Base-by-base conservation (phyloP, 2,113 vertebrate genomes). In the Phalacrocorax carbo region DNA sequence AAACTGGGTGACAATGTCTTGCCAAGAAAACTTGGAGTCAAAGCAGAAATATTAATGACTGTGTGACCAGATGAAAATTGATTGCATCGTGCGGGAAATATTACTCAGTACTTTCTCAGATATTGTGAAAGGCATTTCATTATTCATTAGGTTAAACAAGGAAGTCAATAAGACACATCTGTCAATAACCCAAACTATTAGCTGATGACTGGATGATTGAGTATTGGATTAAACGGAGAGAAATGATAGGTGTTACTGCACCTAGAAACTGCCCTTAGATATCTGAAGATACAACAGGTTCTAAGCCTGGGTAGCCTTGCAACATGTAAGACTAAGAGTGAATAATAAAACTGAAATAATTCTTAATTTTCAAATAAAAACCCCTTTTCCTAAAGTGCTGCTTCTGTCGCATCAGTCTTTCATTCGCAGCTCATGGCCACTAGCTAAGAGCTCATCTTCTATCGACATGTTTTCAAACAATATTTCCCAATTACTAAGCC, bases 401-500 rank as follows among this genome's bases (percentile, higher is more conserved):
- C 14, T 85, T 85, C 87, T 86, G 58, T 27, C 58, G 32, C 34
- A 72, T 73, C 73, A 88, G 90, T 94, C 55, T 79, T 96, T 90
- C 55, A 71, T 46, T 91, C 12, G 1, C 66, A 69, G 62, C 34
- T 73, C 54, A 44, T 54, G 82, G 57, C 58, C 70, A 66, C 34
- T 54, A 76, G 70, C 75, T 94, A 96, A 95, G 66, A 91, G 75
- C 81, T 93, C 54, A 60, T 61, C 66, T 52, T 82, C 66, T 93
- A 94, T 90, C 4, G 78, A 88, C 90, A 93, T 46, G 66, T 96
- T 96, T 92, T 88, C 70, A 79, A 95, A 96, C 75, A 77, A 15
- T 92, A 95, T 88, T 96, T 97, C 58, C 82, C 87, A 90, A 19
- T 95, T 91, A 80, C 78, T 83, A 90, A 92, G 54, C 66, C 58